Evolutionary conservation across 2,888 invertebrate species (phyloP), one percentile per base, ranked within the genome.

Genomic region (Pycnomerus fuliginosus): DNA sequence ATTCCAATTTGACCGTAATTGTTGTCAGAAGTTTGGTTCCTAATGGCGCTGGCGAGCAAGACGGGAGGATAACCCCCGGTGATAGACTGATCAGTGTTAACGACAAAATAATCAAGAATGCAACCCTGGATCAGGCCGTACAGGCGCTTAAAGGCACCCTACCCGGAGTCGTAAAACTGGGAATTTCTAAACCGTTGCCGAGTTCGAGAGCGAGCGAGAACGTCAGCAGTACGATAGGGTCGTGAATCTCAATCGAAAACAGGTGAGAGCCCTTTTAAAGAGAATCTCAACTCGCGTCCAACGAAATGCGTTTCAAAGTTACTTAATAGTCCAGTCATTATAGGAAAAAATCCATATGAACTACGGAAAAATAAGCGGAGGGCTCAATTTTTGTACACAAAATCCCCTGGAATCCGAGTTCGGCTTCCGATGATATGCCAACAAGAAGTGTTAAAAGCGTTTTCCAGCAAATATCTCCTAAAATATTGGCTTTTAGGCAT

Each of bases 11-110:
- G 64, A 95, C 95, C 56, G 95, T 97, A 58, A 97, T 98, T 73
- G 96, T 98, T 52, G 93, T 98, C 60, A 83, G 96, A 61, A 96
- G 96, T 68, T 80, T 99, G 55, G 98, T 99, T 40, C 97, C 98
- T 17, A 95, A 96, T 43, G 99, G 99, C 20, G 90, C 93, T n/a
- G 99, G 99, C 10, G 94, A 96, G 74, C 83, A 86, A 55, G 93
- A 94, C 68, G 96, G 96, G 24, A 83, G 91, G 45, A 84, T 99
- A 52, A 90, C 93, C 56, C 98, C 98, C 0, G 99, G 99, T 14
- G 98, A 67, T 50, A 48, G 98, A 54, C 80, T 93, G 14, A 80
- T 92, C 62, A 90, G 89, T 27, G 97, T 99, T 7, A 96, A 97
- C 69, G 91, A 91, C 58, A 85, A 83, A 56, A 84, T 86, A 67